A percentile compares a stretch with the other conserved stretches of the same genome.
Evolutionary conservation across 1,140 invertebrate genomes (phyloP).

Genomic region (Periplaneta americana): DNA sequence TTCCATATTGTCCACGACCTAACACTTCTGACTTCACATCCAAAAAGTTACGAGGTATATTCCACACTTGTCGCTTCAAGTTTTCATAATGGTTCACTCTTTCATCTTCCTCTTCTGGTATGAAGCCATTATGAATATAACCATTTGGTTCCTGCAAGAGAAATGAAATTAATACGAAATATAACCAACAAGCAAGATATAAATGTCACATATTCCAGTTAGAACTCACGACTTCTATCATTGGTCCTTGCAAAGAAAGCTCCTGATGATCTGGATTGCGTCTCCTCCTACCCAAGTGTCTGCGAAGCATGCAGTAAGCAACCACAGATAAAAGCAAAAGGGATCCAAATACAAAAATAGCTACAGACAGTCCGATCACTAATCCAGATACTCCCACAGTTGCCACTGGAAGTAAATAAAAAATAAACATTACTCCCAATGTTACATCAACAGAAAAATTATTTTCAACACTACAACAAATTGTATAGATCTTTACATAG

Average conservation of each 20-base stretch:
- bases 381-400: conserved; percentile 24
- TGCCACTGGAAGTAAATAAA: not conserved
- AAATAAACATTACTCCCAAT: not conserved
- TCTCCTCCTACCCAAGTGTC: conserved; percentile 41
- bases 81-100: conserved; percentile 63
- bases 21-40: conserved; percentile 61
- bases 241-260: conserved; percentile 57
- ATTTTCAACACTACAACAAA: no score
- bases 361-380: conserved; percentile 48
- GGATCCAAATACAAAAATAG: conserved; percentile 51
- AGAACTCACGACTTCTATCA: conserved; percentile 49
- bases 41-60: conserved; percentile 61
- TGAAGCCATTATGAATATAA: conserved; percentile 51
- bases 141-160: conserved; percentile 39
- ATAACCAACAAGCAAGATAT: not conserved
- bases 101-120: conserved; percentile 62
- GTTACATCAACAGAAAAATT: no score
- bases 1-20: conserved; percentile 68
- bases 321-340: conserved; percentile 51
- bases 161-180: conserved; percentile 32
- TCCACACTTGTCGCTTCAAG: conserved; percentile 66
- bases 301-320: conserved; percentile 51
- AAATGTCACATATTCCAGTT: not conserved
- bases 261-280: conserved; percentile 55
- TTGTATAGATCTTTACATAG: no score